Evolutionary conservation across 2,797 vertebrate species (phyloP), one percentile per base, ranked within the genome.

Genomic region (Pygocentrus nattereri): DNA sequence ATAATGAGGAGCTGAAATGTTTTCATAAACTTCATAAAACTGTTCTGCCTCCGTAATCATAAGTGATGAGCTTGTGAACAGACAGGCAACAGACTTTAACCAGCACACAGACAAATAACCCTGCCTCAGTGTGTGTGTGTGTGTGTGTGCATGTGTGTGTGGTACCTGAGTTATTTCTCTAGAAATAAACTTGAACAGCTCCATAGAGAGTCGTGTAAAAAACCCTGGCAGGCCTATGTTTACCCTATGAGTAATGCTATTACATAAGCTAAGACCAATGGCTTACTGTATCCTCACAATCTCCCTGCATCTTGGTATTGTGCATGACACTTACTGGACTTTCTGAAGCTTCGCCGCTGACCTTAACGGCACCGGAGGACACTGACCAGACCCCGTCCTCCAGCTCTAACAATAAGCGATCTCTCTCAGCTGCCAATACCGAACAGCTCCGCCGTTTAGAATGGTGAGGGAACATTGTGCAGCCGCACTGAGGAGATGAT

Each of bases 121-220:
- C 74, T 30, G 74, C 68, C 16, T 65, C 3, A 10, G 19, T 27
- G 54, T 30, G 52, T 64, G n/a, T 76, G 65, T 59, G 58, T 64
- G 72, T 16, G 56, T 73, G 25, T 74, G 61, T 61, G 67, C 34
- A 6, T 79, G 27, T 77, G 67, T 69, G 74, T 73, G 31, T 30
- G 49, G 27, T 76, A 73, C 68, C 81, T 58, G 73, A 73, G 74
- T 79, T 76, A 73, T 82, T 70, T 78, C 79, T 84, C 82, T 79
- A 86, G 84, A 90, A 87, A 86, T 87, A 87, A 85, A 74, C 76
- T 64, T 86, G 80, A 85, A 88, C 83, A 79, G 79, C 79, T 86
- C 86, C 76, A 73, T 58, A 76, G 76, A 84, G 83, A 78, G 65
- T 72, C 64, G 69, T 67, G 71, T 67, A 65, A 41, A 31, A 65